Conservation (phyloP, 2,797 vertebrate species). For the Catamblyrhynchus diadema region DNA sequence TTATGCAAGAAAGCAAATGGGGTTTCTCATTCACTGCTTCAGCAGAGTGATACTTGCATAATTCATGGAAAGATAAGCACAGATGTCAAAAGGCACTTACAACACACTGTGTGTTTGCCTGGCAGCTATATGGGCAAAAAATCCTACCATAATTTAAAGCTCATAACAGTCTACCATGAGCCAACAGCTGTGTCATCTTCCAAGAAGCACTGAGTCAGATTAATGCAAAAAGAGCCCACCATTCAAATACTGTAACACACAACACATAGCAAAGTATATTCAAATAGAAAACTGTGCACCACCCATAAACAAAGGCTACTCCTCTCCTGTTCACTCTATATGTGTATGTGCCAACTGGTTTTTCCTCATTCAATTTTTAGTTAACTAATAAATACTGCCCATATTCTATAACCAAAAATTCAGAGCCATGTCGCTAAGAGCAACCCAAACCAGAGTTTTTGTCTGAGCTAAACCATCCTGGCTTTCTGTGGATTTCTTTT, state of each 20-base stretch:
- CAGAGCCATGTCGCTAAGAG: neutral
- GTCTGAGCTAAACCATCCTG: neutral
- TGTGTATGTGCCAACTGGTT: neutral
- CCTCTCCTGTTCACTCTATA: neutral
- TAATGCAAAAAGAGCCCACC: neutral
- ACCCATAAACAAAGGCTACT: neutral
- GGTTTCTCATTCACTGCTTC: slow-evolving; percentile 49
- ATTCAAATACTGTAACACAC: neutral
- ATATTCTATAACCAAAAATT: neutral
- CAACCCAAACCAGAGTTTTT: neutral
- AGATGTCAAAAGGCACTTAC: slow-evolving; percentile 44
- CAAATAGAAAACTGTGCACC: neutral
- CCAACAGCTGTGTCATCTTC: slow-evolving; percentile 27
- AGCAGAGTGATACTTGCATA: slow-evolving; percentile 1
- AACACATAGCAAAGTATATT: neutral
- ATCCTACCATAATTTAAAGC: neutral
- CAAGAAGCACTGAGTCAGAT: neutral
- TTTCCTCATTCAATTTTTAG: neutral
- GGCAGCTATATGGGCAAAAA: neutral
- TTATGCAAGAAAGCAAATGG: slow-evolving; percentile 25
- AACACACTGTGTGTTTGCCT: slow-evolving; percentile 28
- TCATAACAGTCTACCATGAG: neutral
- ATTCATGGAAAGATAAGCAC: slow-evolving; percentile 40
- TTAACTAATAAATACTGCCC: neutral
- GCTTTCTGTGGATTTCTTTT: neutral